Conservation (phyloP, 2,888 invertebrate genomes). For the Apotomis turbidana region DNA sequence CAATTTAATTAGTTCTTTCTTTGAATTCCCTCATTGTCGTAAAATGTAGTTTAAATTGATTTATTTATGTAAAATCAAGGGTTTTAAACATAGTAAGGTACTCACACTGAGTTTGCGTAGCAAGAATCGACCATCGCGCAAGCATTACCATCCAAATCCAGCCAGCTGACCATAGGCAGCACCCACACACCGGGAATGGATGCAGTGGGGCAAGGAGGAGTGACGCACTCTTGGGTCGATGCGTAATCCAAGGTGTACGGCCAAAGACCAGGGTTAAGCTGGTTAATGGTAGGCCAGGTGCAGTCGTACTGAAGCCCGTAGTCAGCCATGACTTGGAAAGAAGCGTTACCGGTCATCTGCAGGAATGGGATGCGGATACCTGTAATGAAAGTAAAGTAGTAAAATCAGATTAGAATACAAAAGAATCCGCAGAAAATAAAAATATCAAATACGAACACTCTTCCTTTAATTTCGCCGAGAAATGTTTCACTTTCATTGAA, state of each 20-base stretch:
- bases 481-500: too few relatives aligned
- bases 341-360: conserved; percentile 82
- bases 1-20: too few relatives aligned
- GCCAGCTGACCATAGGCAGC: conserved; percentile 85
- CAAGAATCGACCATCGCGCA: conserved; percentile 85
- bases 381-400: conserved; percentile 46
- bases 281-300: conserved; percentile 82
- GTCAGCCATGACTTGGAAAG: conserved; percentile 82
- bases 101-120: conserved; percentile 64
- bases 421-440: neutral
- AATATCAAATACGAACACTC: too few relatives aligned
- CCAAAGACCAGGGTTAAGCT: conserved; percentile 80
- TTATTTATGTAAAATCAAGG: too few relatives aligned
- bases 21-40: too few relatives aligned
- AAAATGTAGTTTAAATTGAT: too few relatives aligned
- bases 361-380: conserved; percentile 83
- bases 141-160: conserved; percentile 67
- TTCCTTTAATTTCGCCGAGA: too few relatives aligned
- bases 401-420: neutral
- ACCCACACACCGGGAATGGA: conserved; percentile 86
- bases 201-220: conserved; percentile 83
- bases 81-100: conserved; percentile 37
- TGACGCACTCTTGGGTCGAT: conserved; percentile 81
- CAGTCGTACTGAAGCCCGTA: conserved; percentile 84
- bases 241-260: conserved; percentile 87